phyloP scores from a whole-genome alignment of 92 coral and sea anemone genomes.

The Zoanthus sansibaricus region DNA sequence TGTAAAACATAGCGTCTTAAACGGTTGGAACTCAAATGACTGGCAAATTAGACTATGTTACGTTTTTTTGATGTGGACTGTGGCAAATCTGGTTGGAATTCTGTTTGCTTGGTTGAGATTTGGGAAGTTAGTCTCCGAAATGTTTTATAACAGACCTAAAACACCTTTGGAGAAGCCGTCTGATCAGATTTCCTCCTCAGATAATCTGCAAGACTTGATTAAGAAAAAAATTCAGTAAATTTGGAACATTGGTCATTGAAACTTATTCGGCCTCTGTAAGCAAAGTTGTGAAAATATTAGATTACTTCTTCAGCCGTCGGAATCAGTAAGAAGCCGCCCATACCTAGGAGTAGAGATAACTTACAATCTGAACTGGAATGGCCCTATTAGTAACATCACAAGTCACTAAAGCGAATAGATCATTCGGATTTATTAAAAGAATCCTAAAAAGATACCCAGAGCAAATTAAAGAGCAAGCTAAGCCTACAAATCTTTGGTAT shows the following conservation, averaged over 20 bases:
- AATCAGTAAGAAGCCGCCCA: too few species aligned
- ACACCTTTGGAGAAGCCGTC: conserved; percentile 59
- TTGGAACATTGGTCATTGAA: not conserved
- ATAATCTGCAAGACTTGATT: conserved; percentile 78
- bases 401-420: too few species aligned
- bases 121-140: conserved; percentile 77
- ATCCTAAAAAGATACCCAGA: too few species aligned
- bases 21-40: conserved; percentile 76
- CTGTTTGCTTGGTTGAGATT: conserved; percentile 85
- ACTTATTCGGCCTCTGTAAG: too few species aligned
- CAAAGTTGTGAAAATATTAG: too few species aligned
- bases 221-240: conserved; percentile 76
- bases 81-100: conserved; percentile 81
- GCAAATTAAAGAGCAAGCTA: too few species aligned
- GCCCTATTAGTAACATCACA: too few species aligned
- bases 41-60: conserved; percentile 96
- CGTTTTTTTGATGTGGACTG: conserved; percentile 73
- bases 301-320: too few species aligned
- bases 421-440: too few species aligned
- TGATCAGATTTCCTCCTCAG: conserved; percentile 31
- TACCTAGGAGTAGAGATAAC: too few species aligned
- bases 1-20: conserved; percentile 43
- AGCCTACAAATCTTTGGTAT: too few species aligned
- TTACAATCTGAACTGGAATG: too few species aligned
- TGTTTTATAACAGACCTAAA: conserved; percentile 83